A percentile compares a stretch with the other conserved stretches of the same genome.
phyloP scores from a whole-genome alignment of 2,888 invertebrate species.

The Thera obeliscata region DNA sequence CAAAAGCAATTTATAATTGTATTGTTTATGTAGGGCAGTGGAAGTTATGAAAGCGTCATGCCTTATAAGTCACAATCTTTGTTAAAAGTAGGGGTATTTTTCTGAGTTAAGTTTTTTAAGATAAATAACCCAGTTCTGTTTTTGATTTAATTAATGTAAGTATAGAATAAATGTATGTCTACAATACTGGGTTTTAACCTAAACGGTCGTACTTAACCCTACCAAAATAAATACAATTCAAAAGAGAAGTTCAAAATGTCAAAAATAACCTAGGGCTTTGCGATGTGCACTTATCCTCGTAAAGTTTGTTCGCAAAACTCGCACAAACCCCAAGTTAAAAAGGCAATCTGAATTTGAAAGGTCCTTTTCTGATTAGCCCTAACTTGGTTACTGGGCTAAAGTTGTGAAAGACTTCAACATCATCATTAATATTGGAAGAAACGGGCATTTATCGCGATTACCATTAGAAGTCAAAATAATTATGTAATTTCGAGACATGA shows the following conservation, averaged over 20 bases:
- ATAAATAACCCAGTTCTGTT: too few relatives aligned
- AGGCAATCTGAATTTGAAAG: slow-evolving; percentile 30
- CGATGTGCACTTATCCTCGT: background rate
- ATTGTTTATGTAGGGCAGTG: background rate
- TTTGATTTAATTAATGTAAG: too few relatives aligned
- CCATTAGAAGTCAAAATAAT: too few relatives aligned
- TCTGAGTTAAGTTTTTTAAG: too few relatives aligned
- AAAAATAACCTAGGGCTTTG: slow-evolving; percentile 3
- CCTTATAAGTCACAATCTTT: background rate
- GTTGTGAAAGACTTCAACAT: background rate
- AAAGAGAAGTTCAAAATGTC: slow-evolving; percentile 10
- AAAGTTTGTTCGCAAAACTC: slow-evolving; percentile 18
- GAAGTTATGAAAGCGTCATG: slow-evolving; percentile 3
- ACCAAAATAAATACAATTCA: background rate
- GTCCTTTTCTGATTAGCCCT: slow-evolving; percentile 29
- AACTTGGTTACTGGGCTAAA: slow-evolving; percentile 21
- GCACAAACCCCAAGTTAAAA: slow-evolving; percentile 30
- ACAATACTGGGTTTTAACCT: too few relatives aligned
- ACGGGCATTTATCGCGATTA: too few relatives aligned
- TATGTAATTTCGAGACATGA: too few relatives aligned
- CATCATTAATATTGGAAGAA: background rate
- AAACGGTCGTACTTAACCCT: too few relatives aligned
- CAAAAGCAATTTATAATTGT: slow-evolving; percentile 18
- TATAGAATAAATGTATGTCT: too few relatives aligned
- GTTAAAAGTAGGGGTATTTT: background rate